phyloP scores from a whole-genome alignment of 1,140 invertebrate genomes.

The Drosophila lowei region DNA sequence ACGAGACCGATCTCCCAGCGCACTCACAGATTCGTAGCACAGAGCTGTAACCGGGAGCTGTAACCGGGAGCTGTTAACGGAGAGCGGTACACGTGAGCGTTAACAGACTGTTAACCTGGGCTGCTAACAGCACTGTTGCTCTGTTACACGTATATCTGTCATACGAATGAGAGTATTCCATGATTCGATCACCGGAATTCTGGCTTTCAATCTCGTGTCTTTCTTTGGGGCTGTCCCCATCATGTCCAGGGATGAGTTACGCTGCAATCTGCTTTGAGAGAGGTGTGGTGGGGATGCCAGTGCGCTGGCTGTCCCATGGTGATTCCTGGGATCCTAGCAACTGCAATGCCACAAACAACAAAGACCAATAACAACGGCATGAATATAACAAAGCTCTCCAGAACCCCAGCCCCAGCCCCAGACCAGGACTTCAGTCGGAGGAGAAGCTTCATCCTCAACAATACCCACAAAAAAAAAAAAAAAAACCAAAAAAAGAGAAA shows the following conservation, averaged over 20 bases:
- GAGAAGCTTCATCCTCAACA: not conserved
- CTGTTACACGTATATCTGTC: not conserved
- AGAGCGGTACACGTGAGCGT: too few species aligned
- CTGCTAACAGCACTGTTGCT: too few species aligned
- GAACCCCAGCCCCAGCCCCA: conserved; percentile 10
- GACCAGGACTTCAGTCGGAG: too few species aligned
- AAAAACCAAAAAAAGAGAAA: too few species aligned
- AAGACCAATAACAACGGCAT: conserved; percentile 65
- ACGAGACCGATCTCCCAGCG: too few species aligned
- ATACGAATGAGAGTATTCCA: not conserved
- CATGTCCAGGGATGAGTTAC: conserved; percentile 31
- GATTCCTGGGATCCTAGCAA: conserved; percentile 24
- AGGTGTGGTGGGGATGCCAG: not conserved
- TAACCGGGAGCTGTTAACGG: too few species aligned
- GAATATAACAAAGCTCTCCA: conserved; percentile 56
- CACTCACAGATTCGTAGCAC: too few species aligned
- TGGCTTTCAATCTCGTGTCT: not conserved
- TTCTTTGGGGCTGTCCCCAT: conserved; percentile 1
- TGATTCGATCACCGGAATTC: not conserved
- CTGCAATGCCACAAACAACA: conserved; percentile 45
- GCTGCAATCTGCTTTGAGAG: conserved; percentile 55
- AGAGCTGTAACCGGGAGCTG: too few species aligned
- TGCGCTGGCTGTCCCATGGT: conserved; percentile 10
- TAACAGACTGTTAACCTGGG: too few species aligned
- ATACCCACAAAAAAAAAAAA: not conserved